Evolutionary conservation across 2,113 vertebrate species (phyloP), one percentile per base, ranked within the genome.

Genomic region (Aspiorhynchus laticeps): DNA sequence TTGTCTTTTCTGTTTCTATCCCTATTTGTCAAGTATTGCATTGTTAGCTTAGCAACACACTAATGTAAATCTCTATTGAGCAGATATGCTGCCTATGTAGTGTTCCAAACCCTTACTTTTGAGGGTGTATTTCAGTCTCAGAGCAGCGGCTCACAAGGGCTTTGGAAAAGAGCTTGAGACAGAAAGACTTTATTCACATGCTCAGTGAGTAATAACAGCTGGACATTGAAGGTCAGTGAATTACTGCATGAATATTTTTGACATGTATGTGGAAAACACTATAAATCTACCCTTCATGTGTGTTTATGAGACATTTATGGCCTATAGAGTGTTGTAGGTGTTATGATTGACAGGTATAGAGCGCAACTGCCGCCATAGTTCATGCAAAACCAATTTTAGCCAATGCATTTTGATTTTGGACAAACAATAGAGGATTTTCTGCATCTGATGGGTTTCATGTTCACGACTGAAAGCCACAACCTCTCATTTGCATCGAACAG

Each of bases 401-500:
- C 12, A 33, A 19, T 73, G 31, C 33, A 73, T 71, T 38, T n/a
- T 61, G 1, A 61, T 2, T n/a, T 61, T n/a, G 31, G 31, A 26
- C 59, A 15, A 36, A 83, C 31, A 88, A 89, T 79, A 82, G 74
- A 83, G 88, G 90, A 91, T 87, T 6, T 6, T 53, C 80, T 51
- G 43, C 75, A 28, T 77, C 75, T 71, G 82, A 83, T 88, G 73
- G 74, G 36, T 87, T 85, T 74, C 65, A 36, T 89, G 80, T 87
- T 84, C 69, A 56, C 38, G 80, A 94, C 91, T 94, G 89, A 89
- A 93, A 92, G 92, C 91, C 94, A 93, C 67, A 80, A 93, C 94
- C 92, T 88, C 92, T 96, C 93, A 96, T 97, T 96, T 96, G 94
- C 94, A 95, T 86, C 91, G 93, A 95, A 94, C 95, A 95, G 95